These are phyloP conservation scores for Salticus scenicus DNA, from an alignment of 2,888 invertebrate species.

Conservation along the genomic window DNA sequence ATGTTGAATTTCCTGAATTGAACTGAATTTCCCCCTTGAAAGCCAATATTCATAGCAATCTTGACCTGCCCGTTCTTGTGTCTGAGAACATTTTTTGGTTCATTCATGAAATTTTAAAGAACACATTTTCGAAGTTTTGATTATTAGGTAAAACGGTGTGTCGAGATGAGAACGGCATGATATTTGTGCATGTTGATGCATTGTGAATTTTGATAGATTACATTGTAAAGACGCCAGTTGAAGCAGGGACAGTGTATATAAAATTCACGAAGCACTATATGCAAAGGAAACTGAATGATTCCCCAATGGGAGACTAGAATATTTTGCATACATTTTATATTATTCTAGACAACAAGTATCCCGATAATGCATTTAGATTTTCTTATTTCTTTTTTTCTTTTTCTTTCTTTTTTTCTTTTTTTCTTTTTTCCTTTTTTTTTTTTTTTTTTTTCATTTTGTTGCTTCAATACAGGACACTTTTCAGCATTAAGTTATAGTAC, in stretches of 20 bases:
- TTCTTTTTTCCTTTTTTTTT: too few relatives aligned
- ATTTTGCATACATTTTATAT: not conserved
- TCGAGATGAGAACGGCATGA: conserved; percentile 34
- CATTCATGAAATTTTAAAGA: conserved; percentile 59
- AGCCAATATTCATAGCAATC: not conserved
- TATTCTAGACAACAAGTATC: not conserved
- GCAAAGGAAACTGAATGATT: not conserved
- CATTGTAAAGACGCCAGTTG: not conserved
- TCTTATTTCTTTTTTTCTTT: too few relatives aligned
- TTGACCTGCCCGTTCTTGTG: conserved; percentile 29
- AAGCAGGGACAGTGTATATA: not conserved
- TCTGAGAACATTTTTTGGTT: conserved; percentile 19
- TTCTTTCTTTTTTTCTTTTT: too few relatives aligned
- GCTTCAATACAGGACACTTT: too few relatives aligned
- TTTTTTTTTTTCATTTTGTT: too few relatives aligned
- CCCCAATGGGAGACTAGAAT: not conserved
- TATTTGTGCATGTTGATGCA: not conserved
- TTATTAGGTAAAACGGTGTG: conserved; percentile 33
- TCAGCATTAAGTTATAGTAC: too few relatives aligned
- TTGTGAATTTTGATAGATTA: not conserved
- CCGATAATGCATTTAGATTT: not conserved
- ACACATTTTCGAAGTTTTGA: conserved; percentile 23
- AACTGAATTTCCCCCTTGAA: not conserved
- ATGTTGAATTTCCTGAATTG: not conserved
- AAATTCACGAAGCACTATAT: not conserved